A percentile compares a stretch with the other conserved stretches of the same genome.
phyloP scores from a whole-genome alignment of 2,888 invertebrate genomes.

The Iselma pallidipennis region DNA sequence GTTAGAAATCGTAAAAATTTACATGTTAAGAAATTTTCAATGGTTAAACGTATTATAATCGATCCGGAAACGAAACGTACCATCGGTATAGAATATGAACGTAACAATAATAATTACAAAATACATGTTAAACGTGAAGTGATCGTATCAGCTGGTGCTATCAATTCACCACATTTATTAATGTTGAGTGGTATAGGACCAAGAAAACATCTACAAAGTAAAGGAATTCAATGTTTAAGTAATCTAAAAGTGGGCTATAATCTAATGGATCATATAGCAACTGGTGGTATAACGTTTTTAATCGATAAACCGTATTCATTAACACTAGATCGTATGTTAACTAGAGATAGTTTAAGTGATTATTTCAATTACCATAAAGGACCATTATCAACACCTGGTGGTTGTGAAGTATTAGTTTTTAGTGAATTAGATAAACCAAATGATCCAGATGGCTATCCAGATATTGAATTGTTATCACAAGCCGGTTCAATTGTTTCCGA shows the following conservation, averaged over 20 bases:
- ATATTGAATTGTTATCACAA: conserved; percentile 68
- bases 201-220: conserved; percentile 51
- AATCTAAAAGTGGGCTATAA: conserved; percentile 60
- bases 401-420: conserved; percentile 69
- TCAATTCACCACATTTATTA: conserved; percentile 77
- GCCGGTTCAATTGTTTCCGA: conserved; percentile 68
- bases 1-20: conserved; percentile 58
- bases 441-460: conserved; percentile 65
- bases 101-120: conserved; percentile 40
- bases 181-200: conserved; percentile 70
- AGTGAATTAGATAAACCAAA: conserved; percentile 63
- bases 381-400: conserved; percentile 62
- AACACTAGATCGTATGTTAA: conserved; percentile 45
- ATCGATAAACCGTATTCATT: conserved; percentile 59
- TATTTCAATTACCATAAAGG: conserved; percentile 56
- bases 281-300: conserved; percentile 69
- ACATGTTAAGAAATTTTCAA: conserved; percentile 58
- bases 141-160: conserved; percentile 66
- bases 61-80: conserved; percentile 53
- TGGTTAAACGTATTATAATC: conserved; percentile 57
- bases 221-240: conserved; percentile 56
- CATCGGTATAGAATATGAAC: conserved; percentile 56
- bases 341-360: conserved; percentile 39
- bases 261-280: conserved; percentile 63
- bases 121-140: conserved; percentile 60